These are phyloP conservation scores for Cantharis nigra DNA, from an alignment of 2,888 invertebrate species.

Conservation along the genomic window DNA sequence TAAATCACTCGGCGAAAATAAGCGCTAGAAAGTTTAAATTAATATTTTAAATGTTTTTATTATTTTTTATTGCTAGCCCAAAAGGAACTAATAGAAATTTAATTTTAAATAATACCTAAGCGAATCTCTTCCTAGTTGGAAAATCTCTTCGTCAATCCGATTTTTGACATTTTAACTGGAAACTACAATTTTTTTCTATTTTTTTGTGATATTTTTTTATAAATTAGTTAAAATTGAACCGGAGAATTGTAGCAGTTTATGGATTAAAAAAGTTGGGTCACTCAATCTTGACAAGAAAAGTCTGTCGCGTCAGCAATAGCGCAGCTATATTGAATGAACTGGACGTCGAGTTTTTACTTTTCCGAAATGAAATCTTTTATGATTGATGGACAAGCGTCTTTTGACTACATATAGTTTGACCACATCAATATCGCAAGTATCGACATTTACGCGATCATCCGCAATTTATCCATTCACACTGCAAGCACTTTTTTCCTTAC, in stretches of 20 bases:
- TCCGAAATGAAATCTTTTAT: slow-evolving; percentile 45
- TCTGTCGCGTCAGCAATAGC: slow-evolving; percentile 38
- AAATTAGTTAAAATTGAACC: slow-evolving; percentile 4
- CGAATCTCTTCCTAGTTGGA: too few relatives aligned
- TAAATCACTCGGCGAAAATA: background rate
- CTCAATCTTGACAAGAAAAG: slow-evolving; percentile 38
- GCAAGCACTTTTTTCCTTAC: slow-evolving; percentile 11
- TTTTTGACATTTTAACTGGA: too few relatives aligned
- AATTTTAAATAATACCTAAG: too few relatives aligned
- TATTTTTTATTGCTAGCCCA: background rate
- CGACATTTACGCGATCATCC: slow-evolving; percentile 13
- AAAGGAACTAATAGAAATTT: background rate
- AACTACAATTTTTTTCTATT: too few relatives aligned
- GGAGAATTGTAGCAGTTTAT: slow-evolving; percentile 17
- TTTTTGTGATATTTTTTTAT: too few relatives aligned
- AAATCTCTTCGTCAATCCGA: too few relatives aligned
- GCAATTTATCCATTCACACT: slow-evolving; percentile 9
- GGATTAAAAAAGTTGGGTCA: slow-evolving; percentile 41
- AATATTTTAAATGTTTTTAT: background rate
- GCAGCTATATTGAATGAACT: slow-evolving; percentile 38
- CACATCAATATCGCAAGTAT: slow-evolving; percentile 16
- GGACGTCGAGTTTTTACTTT: slow-evolving; percentile 36
- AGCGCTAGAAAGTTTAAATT: background rate
- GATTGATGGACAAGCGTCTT: slow-evolving; percentile 44
- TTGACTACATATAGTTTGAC: slow-evolving; percentile 32